phyloP scores from a whole-genome alignment of 2,797 vertebrate species.

The Vipera latastei region DNA sequence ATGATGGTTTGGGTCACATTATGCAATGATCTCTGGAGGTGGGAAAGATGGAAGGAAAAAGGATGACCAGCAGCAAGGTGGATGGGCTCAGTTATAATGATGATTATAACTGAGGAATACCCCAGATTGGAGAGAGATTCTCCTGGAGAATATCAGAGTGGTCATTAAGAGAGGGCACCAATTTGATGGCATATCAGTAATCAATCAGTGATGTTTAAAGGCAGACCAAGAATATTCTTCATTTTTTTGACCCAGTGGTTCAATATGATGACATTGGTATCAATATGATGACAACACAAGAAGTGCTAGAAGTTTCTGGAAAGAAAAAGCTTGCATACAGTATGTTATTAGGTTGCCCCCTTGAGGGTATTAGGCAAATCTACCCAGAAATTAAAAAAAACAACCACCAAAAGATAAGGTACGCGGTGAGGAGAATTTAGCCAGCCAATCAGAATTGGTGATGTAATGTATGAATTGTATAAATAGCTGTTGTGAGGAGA shows the following conservation, averaged over 20 bases:
- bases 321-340: neutral
- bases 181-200: neutral
- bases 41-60: neutral
- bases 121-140: too few species aligned
- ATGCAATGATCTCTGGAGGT: neutral
- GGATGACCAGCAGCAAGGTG: neutral
- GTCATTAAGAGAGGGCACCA: neutral
- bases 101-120: neutral
- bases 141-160: neutral
- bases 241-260: neutral
- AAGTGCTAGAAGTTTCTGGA: neutral
- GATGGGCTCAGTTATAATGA: neutral
- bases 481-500: neutral
- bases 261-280: neutral
- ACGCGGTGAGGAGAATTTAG: neutral
- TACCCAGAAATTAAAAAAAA: neutral
- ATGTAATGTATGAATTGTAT: neutral
- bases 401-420: neutral
- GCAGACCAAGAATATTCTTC: neutral
- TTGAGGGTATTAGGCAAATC: neutral
- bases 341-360: neutral
- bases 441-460: neutral
- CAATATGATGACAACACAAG: neutral
- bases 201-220: neutral
- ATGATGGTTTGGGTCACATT: neutral